Evolutionary conservation across 2,797 vertebrate species (phyloP).

Genomic region (Lycodopsis pacificus): DNA sequence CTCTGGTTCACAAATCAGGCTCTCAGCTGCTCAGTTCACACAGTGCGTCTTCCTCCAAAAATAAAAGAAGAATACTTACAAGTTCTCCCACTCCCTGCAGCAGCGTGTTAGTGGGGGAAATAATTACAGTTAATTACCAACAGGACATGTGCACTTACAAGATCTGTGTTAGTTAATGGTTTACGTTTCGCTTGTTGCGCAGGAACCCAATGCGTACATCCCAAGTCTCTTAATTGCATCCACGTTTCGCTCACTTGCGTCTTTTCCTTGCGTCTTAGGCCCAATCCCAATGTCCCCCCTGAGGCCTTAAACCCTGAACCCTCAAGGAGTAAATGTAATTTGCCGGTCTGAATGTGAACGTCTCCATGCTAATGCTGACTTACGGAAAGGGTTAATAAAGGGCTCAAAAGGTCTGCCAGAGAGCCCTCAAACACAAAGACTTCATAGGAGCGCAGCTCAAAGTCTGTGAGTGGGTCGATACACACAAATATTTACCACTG

Average conservation of each 20-base stretch:
- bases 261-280: too few species aligned
- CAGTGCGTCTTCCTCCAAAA: background rate
- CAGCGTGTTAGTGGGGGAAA: slow-evolving; percentile 78
- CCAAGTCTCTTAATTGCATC: too few species aligned
- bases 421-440: too few species aligned
- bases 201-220: background rate
- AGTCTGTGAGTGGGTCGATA: background rate
- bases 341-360: too few species aligned
- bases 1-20: background rate
- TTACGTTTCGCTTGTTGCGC: slow-evolving; percentile 28
- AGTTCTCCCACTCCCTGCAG: slow-evolving; percentile 96
- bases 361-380: too few species aligned
- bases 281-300: too few species aligned
- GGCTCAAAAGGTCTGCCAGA: too few species aligned
- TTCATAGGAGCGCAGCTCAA: too few species aligned
- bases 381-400: too few species aligned
- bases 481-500: slow-evolving; percentile 46
- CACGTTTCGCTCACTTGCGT: too few species aligned
- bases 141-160: background rate
- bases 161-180: background rate
- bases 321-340: too few species aligned
- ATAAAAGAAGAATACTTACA: slow-evolving; percentile 87
- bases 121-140: slow-evolving; percentile 37
- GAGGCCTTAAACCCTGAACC: too few species aligned
- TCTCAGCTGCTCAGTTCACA: background rate